Evolutionary conservation across 2,888 invertebrate genomes (phyloP).

Genomic region (Dorcus parallelipipedus): DNA sequence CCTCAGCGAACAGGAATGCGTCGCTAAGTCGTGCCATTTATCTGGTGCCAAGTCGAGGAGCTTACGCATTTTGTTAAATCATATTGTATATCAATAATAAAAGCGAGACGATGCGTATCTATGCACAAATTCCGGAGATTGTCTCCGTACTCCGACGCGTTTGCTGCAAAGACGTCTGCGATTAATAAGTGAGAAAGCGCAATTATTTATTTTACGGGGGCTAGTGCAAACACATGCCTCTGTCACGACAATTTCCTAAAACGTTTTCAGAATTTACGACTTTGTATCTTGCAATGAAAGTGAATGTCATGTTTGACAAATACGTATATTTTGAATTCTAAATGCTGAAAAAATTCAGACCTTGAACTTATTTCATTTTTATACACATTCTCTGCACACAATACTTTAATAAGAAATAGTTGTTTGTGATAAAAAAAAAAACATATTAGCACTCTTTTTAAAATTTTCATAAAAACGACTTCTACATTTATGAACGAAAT

Average conservation of each 20-base stretch:
- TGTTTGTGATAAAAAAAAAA: no score
- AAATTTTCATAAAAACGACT: no score
- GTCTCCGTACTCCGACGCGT: neutral
- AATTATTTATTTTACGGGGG: neutral
- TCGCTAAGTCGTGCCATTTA: conserved; percentile 40
- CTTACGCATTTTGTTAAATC: conserved; percentile 14
- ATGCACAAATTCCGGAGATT: neutral
- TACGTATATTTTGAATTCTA: no score
- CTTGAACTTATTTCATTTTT: no score
- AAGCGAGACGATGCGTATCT: neutral
- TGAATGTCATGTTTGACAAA: no score
- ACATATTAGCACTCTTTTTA: no score
- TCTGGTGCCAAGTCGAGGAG: conserved; percentile 29
- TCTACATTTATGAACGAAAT: no score
- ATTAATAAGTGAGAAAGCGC: neutral
- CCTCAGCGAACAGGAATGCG: conserved; percentile 36
- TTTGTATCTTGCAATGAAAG: no score
- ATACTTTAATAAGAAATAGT: no score
- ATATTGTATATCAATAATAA: conserved; percentile 5
- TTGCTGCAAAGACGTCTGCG: neutral
- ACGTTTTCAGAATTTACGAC: no score
- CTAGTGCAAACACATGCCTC: neutral
- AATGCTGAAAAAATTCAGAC: no score
- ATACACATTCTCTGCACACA: no score
- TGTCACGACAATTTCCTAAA: neutral